Evolutionary conservation across 2,113 vertebrate species (phyloP).

Genomic region (Perca flavescens): DNA sequence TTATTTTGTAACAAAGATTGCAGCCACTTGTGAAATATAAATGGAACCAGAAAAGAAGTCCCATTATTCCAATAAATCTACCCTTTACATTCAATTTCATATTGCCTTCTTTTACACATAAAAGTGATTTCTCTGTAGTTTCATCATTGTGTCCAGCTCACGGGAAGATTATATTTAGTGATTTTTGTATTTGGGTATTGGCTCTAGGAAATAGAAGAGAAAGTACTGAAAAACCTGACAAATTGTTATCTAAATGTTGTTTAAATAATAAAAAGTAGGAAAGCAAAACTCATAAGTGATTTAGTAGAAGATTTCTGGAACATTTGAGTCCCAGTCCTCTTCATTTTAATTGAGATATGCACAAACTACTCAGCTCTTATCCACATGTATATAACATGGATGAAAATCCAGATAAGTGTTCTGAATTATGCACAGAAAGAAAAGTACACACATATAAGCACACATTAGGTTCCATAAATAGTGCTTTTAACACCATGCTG

Average conservation of each 20-base stretch:
- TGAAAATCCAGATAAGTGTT: slow-evolving; percentile 64
- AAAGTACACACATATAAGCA: slow-evolving; percentile 63
- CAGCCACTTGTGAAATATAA: slow-evolving; percentile 69
- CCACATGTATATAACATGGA: slow-evolving; percentile 48
- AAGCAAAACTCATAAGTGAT: slow-evolving; percentile 9
- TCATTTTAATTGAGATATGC: slow-evolving; percentile 35
- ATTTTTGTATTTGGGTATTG: background rate
- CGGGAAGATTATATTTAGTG: slow-evolving; percentile 15
- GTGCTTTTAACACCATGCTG: slow-evolving; percentile 71
- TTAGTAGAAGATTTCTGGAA: background rate
- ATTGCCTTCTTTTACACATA: slow-evolving; percentile 51
- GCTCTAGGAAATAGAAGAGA: background rate
- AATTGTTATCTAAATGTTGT: background rate
- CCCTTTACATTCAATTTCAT: slow-evolving; percentile 67
- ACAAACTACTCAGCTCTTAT: slow-evolving; percentile 33
- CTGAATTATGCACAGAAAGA: slow-evolving; percentile 60
- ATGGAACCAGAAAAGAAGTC: slow-evolving; percentile 52
- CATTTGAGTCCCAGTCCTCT: slow-evolving; percentile 27
- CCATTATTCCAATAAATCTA: slow-evolving; percentile 75
- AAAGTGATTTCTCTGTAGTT: slow-evolving; percentile 76
- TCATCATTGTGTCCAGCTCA: slow-evolving; percentile 74
- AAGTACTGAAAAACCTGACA: background rate
- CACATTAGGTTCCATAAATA: slow-evolving; percentile 74
- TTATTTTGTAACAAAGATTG: slow-evolving; percentile 60
- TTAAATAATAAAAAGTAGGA: background rate